These are phyloP conservation scores for Amiota communis DNA, from an alignment of 2,888 invertebrate species.

Conservation along the genomic window DNA sequence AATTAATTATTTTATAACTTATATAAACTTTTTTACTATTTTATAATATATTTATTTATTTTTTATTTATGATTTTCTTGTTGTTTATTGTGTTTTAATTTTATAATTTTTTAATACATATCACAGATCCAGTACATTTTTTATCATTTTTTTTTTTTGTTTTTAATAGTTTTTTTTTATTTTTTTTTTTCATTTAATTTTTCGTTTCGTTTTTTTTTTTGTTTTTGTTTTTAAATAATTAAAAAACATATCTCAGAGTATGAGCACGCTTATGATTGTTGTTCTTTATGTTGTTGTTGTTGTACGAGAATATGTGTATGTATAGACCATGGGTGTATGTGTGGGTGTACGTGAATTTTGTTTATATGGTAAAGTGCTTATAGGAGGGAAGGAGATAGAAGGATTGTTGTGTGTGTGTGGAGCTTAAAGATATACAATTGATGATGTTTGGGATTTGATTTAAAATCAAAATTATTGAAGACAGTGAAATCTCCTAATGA, in stretches of 20 bases:
- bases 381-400: no score
- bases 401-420: no score
- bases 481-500: no score
- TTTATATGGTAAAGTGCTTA: no score
- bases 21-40: slow-evolving; percentile 51
- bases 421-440: no score
- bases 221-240: slow-evolving; percentile 54
- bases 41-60: slow-evolving; percentile 29
- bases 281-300: slow-evolving; percentile 33
- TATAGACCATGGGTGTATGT: slow-evolving; percentile 30
- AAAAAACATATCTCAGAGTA: slow-evolving; percentile 55
- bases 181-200: slow-evolving; percentile 45
- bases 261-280: slow-evolving; percentile 53
- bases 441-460: no score
- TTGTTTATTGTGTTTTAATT: slow-evolving; percentile 45
- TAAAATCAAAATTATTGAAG: no score
- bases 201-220: slow-evolving; percentile 12
- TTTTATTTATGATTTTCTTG: slow-evolving; percentile 52
- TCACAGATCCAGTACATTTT: slow-evolving; percentile 73
- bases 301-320: slow-evolving; percentile 27
- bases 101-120: slow-evolving; percentile 69
- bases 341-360: not conserved
- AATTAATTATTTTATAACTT: slow-evolving; percentile 53
- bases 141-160: slow-evolving; percentile 46
- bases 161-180: slow-evolving; percentile 41